Percentiles rank a stretch among this genome's conserved stretches.
These are phyloP conservation scores for Lagorchestes hirsutus DNA, from an alignment of 2,797 vertebrate species.

Conservation along the genomic window DNA sequence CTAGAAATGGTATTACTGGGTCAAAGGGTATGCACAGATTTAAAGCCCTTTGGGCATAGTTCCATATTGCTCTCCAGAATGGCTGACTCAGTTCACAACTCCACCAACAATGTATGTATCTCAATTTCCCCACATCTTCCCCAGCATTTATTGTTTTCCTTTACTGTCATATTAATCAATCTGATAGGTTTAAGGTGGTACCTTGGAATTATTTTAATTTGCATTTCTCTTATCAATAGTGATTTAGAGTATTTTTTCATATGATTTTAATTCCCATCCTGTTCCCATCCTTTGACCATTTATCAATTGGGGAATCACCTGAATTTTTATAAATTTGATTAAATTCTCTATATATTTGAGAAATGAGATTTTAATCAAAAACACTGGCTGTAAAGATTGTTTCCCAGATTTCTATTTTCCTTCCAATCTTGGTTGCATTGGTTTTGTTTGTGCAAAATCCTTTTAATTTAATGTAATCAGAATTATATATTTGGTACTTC, in stretches of 20 bases:
- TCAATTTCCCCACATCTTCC: background rate
- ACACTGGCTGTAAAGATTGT: background rate
- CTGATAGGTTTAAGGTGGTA: background rate
- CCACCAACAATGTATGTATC: background rate
- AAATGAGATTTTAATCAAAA: background rate
- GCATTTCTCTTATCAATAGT: background rate
- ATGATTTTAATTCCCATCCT: too few species aligned
- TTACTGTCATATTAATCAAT: background rate
- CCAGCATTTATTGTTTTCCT: background rate
- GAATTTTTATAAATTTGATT: background rate
- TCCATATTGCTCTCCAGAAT: background rate
- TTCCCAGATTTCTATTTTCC: background rate
- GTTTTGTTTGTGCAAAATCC: background rate
- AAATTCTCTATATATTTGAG: background rate
- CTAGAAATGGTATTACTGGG: background rate
- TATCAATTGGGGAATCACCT: background rate
- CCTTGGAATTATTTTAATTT: background rate
- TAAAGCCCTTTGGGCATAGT: background rate
- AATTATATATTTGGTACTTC: background rate
- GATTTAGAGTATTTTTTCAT: background rate
- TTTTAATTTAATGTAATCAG: background rate
- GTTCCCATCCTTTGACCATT: background rate
- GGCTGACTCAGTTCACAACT: background rate
- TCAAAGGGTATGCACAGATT: background rate
- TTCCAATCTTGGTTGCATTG: background rate